Conservation (phyloP, 1,140 invertebrate genomes). For the Philotrypesis tridentata region DNA sequence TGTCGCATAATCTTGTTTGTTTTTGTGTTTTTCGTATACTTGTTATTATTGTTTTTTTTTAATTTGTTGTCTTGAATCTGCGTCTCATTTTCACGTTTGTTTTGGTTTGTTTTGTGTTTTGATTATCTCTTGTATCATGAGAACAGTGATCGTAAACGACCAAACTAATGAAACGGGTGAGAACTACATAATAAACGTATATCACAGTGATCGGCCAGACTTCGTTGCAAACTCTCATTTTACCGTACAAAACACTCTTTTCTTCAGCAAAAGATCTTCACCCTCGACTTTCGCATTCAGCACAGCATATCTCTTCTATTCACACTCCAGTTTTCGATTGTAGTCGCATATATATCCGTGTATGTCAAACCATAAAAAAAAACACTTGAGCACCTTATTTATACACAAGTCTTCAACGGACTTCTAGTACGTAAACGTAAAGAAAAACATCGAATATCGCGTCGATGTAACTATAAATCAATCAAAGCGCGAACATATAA, state of each 20-base stretch:
- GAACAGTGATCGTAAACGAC: too few species aligned
- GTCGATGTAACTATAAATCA: neutral
- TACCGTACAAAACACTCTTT: too few species aligned
- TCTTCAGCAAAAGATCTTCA: too few species aligned
- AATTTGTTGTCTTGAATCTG: constrained; percentile 10
- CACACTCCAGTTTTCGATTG: neutral
- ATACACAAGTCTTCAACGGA: too few species aligned
- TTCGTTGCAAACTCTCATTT: neutral
- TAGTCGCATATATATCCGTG: neutral
- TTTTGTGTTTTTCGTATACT: constrained; percentile 22
- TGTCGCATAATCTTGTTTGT: neutral
- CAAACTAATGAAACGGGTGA: neutral
- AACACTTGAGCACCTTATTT: neutral
- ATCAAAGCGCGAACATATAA: neutral
- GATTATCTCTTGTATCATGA: too few species aligned
- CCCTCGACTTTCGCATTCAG: neutral
- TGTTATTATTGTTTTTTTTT: constrained; percentile 43
- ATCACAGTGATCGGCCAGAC: neutral
- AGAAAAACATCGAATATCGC: too few species aligned
- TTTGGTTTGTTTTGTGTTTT: neutral
- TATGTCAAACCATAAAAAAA: neutral
- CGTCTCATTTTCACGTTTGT: constrained; percentile 23
- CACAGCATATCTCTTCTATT: neutral
- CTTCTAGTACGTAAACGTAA: too few species aligned
- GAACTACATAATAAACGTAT: neutral